Evolutionary conservation across 2,888 invertebrate species (phyloP).

Genomic region (Ganaspis brasiliensis): DNA sequence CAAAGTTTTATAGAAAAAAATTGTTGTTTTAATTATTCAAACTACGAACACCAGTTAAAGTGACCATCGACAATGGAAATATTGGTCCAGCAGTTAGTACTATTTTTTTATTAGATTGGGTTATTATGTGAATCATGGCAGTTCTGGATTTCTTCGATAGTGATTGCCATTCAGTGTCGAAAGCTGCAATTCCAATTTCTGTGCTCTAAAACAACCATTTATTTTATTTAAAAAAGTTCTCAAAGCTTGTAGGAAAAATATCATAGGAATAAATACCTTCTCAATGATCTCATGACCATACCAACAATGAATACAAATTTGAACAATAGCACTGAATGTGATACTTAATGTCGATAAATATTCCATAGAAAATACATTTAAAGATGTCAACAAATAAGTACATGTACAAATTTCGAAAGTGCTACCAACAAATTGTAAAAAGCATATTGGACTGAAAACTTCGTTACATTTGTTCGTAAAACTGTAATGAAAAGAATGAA

Average conservation of each 20-base stretch:
- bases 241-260: too few relatives aligned
- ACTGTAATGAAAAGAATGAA: not conserved
- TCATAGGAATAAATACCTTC: not conserved
- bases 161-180: slow-evolving; percentile 67
- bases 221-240: not conserved
- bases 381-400: not conserved
- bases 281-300: not conserved
- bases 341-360: not conserved
- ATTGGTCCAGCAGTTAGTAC: slow-evolving; percentile 65
- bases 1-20: too few relatives aligned
- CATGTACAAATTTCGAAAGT: not conserved
- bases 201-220: too few relatives aligned
- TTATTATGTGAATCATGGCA: slow-evolving; percentile 67
- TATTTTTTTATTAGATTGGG: slow-evolving; percentile 63
- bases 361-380: not conserved
- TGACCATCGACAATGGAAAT: slow-evolving; percentile 67
- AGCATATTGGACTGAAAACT: not conserved
- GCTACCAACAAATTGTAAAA: not conserved
- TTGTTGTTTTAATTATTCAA: slow-evolving; percentile 32
- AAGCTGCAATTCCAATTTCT: slow-evolving; percentile 61
- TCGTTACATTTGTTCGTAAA: not conserved
- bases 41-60: slow-evolving; percentile 66
- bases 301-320: slow-evolving; percentile 5
- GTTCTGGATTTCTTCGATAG: slow-evolving; percentile 59
- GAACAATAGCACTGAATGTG: not conserved